Base-by-base conservation (phyloP, 2,888 invertebrate genomes). In the Meganola albula region DNA sequence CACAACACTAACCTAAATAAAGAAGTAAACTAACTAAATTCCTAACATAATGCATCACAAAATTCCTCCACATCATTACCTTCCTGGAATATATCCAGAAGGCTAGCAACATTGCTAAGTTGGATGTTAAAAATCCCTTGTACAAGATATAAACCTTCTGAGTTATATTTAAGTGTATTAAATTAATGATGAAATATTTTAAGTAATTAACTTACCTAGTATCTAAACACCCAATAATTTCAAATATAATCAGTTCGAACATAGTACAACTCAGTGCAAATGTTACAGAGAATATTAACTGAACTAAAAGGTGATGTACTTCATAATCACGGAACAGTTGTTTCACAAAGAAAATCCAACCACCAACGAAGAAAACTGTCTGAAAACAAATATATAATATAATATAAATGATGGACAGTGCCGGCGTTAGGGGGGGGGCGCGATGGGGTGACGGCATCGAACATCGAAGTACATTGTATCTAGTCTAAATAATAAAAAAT, bases 161-260 rank as follows among this genome's bases (percentile, higher is more conserved):
- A 16, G 16, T 6, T 16, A 16, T 16, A 6, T 6, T 16, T 16
- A 16, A 16, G 16, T 4, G 4, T 16, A 5, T 16, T 16, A 16
- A 16, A 16, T n/a, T 16, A 16, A 5, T 16, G 4, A 4, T 16
- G 16, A 16, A 4, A 5, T 6, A 16, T 16, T 16, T 16, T 16
- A 6, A 6, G 6, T 6, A 14, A 27, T 25, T 23, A 2, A 31
- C 38, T 53, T 89, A 98, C 94, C 94, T 94, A 10, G 95, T 91
- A 69, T 98, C 96, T 44, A 99, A 85, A 48, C 98, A 91, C 14
- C 95, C 98, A 38, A 98, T 88, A 51, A 99, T 99, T 88, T 99
- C 99, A 85, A 99, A 99, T 68, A 99, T 99, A 41, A 99, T 99
- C 36, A 99, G 87, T 74, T 99, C 99, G 78, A 99, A 99, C 97